These are phyloP conservation scores for Scophthalmus maximus DNA, from an alignment of 2,113 vertebrate species.

Conservation along the genomic window DNA sequence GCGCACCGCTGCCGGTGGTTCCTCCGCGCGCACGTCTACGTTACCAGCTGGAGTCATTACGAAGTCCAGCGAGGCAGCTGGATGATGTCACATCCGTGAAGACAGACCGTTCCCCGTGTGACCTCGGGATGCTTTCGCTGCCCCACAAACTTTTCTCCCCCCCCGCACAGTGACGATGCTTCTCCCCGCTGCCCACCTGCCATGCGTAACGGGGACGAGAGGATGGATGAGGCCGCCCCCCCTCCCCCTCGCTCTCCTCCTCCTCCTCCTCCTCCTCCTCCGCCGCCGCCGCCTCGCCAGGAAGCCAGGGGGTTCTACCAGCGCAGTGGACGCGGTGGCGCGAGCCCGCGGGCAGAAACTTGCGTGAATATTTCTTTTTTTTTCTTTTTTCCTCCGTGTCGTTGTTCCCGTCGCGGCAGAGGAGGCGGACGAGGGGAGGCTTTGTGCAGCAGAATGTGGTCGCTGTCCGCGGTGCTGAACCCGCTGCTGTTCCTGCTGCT, in stretches of 20 bases:
- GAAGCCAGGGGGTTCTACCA: conserved; percentile 25
- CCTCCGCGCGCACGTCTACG: no score
- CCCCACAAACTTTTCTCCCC: conserved; percentile 82
- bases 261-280: neutral
- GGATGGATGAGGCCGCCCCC: conserved; percentile 43
- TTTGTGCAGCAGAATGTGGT: conserved; percentile 88
- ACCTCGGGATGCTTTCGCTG: conserved; percentile 33
- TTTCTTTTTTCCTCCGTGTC: no score
- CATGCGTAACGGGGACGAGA: conserved; percentile 68
- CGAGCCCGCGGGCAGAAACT: conserved; percentile 46
- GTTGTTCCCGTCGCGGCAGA: conserved; percentile 33
- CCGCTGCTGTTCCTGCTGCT: conserved; percentile 87
- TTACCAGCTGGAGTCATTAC: no score
- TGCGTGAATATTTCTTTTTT: conserved; percentile 26
- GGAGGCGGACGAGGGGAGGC: no score
- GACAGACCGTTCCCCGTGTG: conserved; percentile 37
- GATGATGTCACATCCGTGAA: conserved; percentile 89
- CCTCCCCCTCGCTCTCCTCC: conserved; percentile 14
- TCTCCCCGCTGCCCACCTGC: conserved; percentile 59
- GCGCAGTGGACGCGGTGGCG: conserved; percentile 48
- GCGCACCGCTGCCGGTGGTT: no score
- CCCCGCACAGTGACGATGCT: conserved; percentile 28
- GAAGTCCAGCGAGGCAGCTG: conserved; percentile 53
- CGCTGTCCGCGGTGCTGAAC: conserved; percentile 86
- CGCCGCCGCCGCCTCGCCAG: conserved; percentile 11